These are phyloP conservation scores for Sarcophaga subvicina DNA, from an alignment of 2,888 invertebrate genomes.

Conservation along the genomic window DNA sequence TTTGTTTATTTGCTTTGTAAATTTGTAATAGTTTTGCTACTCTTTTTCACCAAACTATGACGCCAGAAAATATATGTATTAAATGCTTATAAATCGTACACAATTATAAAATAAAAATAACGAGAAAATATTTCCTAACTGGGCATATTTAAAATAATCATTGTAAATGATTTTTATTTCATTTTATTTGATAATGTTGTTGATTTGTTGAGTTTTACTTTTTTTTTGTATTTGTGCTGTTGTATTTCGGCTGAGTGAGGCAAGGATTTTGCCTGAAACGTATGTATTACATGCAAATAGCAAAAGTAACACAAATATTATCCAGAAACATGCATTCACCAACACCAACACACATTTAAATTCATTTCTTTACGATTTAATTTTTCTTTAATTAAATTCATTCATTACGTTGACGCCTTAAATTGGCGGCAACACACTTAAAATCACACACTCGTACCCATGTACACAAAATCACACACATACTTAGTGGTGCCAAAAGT, in stretches of 20 bases:
- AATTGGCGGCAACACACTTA: constrained; percentile 25
- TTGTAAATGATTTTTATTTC: constrained; percentile 23
- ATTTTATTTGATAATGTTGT: background rate
- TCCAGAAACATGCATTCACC: background rate
- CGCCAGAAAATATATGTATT: too few relatives aligned
- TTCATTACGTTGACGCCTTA: constrained; percentile 17
- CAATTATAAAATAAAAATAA: background rate
- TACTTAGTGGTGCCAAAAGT: too few relatives aligned
- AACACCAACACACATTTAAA: background rate
- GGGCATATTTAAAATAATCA: constrained; percentile 2
- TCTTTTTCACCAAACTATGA: background rate
- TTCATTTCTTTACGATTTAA: background rate
- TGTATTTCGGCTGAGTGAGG: background rate
- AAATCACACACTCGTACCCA: background rate
- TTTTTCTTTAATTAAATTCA: constrained; percentile 21
- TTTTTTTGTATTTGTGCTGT: background rate
- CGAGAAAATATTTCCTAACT: background rate
- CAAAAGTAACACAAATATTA: background rate
- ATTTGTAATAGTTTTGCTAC: background rate
- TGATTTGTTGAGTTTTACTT: constrained; percentile 36
- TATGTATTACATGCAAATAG: constrained; percentile 34
- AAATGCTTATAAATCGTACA: background rate
- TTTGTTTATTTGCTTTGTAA: background rate
- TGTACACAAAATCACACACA: constrained; percentile 2
- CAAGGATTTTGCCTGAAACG: constrained; percentile 26